A percentile compares a stretch with the other conserved stretches of the same genome.
phyloP scores from a whole-genome alignment of 2,888 invertebrate species.

The Limnephilus lunatus region DNA sequence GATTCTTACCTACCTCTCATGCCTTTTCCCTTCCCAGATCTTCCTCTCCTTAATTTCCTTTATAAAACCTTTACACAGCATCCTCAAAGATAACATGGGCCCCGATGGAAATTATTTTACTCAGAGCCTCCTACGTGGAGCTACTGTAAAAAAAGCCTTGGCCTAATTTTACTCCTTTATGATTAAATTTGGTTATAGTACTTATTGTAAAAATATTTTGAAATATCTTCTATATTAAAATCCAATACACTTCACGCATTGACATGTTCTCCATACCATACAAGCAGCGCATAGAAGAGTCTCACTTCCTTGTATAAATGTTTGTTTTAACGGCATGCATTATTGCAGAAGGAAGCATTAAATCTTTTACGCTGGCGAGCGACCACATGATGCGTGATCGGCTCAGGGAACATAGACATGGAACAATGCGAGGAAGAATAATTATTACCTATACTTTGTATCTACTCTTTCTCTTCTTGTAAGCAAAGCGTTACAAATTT shows the following conservation, averaged over 20 bases:
- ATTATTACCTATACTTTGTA: background rate
- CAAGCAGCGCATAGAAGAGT: background rate
- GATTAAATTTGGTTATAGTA: too few relatives aligned
- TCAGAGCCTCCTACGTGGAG: too few relatives aligned
- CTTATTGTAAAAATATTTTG: background rate
- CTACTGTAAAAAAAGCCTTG: too few relatives aligned
- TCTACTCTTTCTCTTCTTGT: background rate
- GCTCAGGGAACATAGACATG: conserved; percentile 5
- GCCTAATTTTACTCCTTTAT: too few relatives aligned
- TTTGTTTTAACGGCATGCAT: conserved; percentile 29
- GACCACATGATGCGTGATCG: conserved; percentile 27
- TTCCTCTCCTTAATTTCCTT: too few relatives aligned
- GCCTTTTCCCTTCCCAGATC: too few relatives aligned
- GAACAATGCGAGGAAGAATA: conserved; percentile 54
- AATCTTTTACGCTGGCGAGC: conserved; percentile 48
- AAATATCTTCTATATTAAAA: background rate
- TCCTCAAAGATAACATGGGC: too few relatives aligned
- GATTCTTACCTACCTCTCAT: too few relatives aligned
- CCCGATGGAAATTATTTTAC: too few relatives aligned
- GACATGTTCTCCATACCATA: background rate
- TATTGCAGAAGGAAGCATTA: conserved; percentile 53
- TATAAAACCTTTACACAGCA: too few relatives aligned
- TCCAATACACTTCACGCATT: background rate
- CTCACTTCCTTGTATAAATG: conserved; percentile 36
- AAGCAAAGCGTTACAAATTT: background rate